Conservation (phyloP, 2,797 vertebrate species). For the Scarus forsteni region DNA sequence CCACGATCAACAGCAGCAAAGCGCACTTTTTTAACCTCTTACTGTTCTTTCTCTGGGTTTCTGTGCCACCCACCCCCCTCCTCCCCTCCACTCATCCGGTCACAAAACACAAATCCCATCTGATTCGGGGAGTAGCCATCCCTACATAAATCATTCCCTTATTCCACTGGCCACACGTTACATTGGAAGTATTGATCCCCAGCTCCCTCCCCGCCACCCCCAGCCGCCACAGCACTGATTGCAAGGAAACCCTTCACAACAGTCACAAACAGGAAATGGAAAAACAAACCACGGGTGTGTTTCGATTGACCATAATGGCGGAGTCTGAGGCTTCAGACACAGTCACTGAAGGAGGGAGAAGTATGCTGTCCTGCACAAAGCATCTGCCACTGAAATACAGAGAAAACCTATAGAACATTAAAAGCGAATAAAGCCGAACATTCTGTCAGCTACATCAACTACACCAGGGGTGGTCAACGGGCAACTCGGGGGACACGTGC, state of each 20-base stretch:
- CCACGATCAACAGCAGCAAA: constrained; percentile 55
- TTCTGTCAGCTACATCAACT: not conserved
- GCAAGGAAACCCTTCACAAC: constrained; percentile 93
- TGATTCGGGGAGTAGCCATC: constrained; percentile 92
- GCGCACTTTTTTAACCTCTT: constrained; percentile 64
- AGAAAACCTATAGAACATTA: not conserved
- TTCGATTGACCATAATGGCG: constrained; percentile 73
- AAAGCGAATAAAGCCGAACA: constrained; percentile 7
- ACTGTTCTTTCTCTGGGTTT: constrained; percentile 65
- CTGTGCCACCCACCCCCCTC: constrained; percentile 74
- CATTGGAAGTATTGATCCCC: constrained; percentile 97
- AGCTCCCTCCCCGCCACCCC: constrained; percentile 77
- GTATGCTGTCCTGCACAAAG: constrained; percentile 14
- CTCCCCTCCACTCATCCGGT: constrained; percentile 79
- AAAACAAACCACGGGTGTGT: constrained; percentile 70
- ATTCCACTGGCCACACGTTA: constrained; percentile 97
- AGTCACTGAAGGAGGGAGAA: constrained; percentile 24
- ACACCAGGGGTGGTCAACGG: too few species aligned
- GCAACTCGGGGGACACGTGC: too few species aligned
- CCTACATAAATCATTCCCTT: constrained; percentile 98
- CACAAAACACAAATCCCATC: constrained; percentile 89
- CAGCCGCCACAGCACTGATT: constrained; percentile 83
- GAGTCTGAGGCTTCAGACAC: constrained; percentile 52
- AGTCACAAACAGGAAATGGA: constrained; percentile 87
- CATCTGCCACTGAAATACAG: not conserved